phyloP scores from a whole-genome alignment of 2,888 invertebrate species.

The Hydroisotoma schaefferi region DNA sequence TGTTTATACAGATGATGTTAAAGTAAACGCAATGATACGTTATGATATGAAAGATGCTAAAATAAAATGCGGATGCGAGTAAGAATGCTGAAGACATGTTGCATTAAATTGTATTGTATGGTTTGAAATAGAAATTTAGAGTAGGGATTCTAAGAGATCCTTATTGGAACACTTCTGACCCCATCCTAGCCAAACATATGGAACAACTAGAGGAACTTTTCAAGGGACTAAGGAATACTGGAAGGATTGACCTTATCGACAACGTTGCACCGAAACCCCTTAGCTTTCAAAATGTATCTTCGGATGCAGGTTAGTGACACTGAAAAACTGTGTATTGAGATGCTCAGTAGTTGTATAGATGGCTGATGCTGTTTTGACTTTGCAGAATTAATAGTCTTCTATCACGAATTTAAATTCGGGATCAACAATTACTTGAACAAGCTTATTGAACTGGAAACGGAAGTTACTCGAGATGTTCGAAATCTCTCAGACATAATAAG shows the following conservation, averaged over 20 bases:
- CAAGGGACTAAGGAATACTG: not conserved
- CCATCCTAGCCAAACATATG: not conserved
- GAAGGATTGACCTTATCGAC: not conserved
- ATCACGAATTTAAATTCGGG: slow-evolving; percentile 29
- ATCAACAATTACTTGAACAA: slow-evolving; percentile 28
- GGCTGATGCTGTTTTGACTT: not conserved
- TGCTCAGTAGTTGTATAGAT: not conserved
- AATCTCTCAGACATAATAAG: slow-evolving; percentile 29
- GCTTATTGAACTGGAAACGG: not conserved
- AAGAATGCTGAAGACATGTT: no score
- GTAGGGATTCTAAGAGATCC: slow-evolving; percentile 13
- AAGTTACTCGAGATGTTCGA: not conserved
- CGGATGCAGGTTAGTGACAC: not conserved
- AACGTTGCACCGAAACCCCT: not conserved
- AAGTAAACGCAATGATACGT: not conserved
- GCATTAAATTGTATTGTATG: not conserved
- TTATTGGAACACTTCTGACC: not conserved
- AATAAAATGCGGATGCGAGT: no score
- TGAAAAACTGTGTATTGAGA: not conserved
- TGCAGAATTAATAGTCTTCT: slow-evolving; percentile 23
- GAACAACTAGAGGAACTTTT: not conserved
- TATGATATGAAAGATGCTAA: no score
- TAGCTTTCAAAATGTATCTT: not conserved
- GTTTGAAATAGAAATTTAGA: not conserved
- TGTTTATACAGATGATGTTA: not conserved